Evolutionary conservation across 2,888 invertebrate species (phyloP), one percentile per base, ranked within the genome.

Genomic region (Agapostemon virescens): DNA sequence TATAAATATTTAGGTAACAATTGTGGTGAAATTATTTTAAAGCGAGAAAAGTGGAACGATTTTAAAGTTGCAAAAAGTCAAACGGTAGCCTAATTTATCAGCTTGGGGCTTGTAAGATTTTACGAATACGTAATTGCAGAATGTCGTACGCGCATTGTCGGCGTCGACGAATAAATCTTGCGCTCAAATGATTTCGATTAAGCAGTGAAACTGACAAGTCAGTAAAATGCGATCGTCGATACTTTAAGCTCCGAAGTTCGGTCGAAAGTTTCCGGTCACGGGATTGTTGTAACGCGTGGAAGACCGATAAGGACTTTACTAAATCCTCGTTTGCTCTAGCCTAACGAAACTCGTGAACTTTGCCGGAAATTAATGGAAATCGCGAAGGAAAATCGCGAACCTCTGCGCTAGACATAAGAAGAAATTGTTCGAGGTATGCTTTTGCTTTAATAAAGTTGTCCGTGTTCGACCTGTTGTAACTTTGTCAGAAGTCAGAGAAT

Each of bases 241-340:
- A 30, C n/a, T 33, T n/a, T 20, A 4, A 36, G n/a, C 61, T 13
- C n/a, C n/a, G 20, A 17, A 61, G 26, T 30, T 61, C 58, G 30
- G 33, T 4, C 9, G n/a, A 61, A 61, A 33, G 33, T 61, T 33
- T 20, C n/a, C 20, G 33, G 61, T 61, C 20, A 61, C 33, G 61
- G 20, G n/a, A 55, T 55, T 26, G 61, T 61, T 33, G 58, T 58
- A 58, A 30, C 58, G 58, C 58, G 58, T 30, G 20, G n/a, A 33
- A 61, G 61, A n/a, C 33, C 61, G 61, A 61, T 61, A 61, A 61
- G 33, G 33, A 61, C 61, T 61, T 33, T 2, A 4, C 61, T n/a
- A 33, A 61, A 61, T 61, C n/a, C 61, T 61, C 61, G 61, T 61
- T 61, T 61, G 61, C 30, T 61, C 36, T 30, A 20, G 20, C 30